Conservation (phyloP, 2,797 vertebrate species). For the Amblyopsis hoosieri region DNA sequence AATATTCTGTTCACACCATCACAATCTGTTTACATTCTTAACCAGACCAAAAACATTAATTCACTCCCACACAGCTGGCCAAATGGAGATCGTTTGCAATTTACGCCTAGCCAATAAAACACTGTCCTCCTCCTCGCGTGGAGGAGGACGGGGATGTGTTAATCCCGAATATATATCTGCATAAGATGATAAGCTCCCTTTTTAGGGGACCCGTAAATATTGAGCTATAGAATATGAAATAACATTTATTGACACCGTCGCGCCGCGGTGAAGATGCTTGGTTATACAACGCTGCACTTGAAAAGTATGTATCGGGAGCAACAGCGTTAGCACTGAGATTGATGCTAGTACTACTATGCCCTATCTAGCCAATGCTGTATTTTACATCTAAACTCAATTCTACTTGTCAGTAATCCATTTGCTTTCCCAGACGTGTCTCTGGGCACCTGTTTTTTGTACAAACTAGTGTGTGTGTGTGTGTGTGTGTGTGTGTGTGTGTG, state of each 20-base stretch:
- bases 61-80: constrained; percentile 22
- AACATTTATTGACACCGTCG: constrained; percentile 35
- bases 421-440: constrained; percentile 2
- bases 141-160: constrained; percentile 27
- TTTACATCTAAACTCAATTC: constrained; percentile 18
- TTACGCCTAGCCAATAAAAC: constrained; percentile 40
- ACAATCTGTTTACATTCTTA: constrained; percentile 1
- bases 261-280: constrained; percentile 27
- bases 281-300: constrained; percentile 38
- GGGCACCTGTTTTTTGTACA: not conserved
- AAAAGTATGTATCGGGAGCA: constrained; percentile 29
- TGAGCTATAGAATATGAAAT: constrained; percentile 47
- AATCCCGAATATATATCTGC: constrained; percentile 51
- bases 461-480: not conserved
- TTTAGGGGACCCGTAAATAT: constrained; percentile 42
- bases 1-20: too few species aligned
- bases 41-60: constrained; percentile 19
- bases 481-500: constrained; percentile 6
- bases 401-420: not conserved
- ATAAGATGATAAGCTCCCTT: constrained; percentile 40
- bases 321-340: constrained; percentile 22
- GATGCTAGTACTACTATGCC: constrained; percentile 22
- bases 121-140: constrained; percentile 27
- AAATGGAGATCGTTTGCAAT: constrained; percentile 28
- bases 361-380: constrained; percentile 5